These are phyloP conservation scores for Meganola albula DNA, from an alignment of 2,888 invertebrate genomes.

Conservation along the genomic window DNA sequence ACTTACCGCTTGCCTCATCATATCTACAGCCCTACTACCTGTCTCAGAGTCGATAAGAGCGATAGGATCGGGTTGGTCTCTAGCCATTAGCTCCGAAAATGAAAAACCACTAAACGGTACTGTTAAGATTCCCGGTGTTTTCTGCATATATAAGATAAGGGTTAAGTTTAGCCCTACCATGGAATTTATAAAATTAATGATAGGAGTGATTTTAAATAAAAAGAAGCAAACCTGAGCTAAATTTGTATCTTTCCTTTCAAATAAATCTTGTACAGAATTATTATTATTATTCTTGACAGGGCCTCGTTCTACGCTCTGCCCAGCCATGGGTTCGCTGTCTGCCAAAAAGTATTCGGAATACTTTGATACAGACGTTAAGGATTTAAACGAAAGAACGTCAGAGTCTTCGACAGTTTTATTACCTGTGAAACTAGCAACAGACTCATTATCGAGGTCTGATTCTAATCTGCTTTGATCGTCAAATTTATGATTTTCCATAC, in stretches of 20 bases:
- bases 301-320: conserved; percentile 6
- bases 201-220: conserved; percentile 1
- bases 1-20: conserved; percentile 50
- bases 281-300: conserved; percentile 13
- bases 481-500: neutral
- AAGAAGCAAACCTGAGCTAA: conserved; percentile 32
- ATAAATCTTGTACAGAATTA: conserved; percentile 47
- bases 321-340: conserved; percentile 36
- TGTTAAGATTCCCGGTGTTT: conserved; percentile 38
- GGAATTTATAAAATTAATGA: neutral
- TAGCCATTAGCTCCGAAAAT: conserved; percentile 41
- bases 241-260: conserved; percentile 47
- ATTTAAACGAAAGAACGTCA: conserved; percentile 53
- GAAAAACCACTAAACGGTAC: conserved; percentile 61
- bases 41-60: conserved; percentile 59
- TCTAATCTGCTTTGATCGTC: neutral
- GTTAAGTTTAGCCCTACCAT: conserved; percentile 6
- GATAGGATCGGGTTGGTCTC: conserved; percentile 49
- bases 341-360: conserved; percentile 51
- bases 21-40: conserved; percentile 42
- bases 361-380: conserved; percentile 43
- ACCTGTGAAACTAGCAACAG: conserved; percentile 24
- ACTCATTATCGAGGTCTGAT: neutral
- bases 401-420: conserved; percentile 32
- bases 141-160: too few relatives aligned